Evolutionary conservation across 2,888 invertebrate species (phyloP), one percentile per base, ranked within the genome.

Genomic region (Thera britannica): DNA sequence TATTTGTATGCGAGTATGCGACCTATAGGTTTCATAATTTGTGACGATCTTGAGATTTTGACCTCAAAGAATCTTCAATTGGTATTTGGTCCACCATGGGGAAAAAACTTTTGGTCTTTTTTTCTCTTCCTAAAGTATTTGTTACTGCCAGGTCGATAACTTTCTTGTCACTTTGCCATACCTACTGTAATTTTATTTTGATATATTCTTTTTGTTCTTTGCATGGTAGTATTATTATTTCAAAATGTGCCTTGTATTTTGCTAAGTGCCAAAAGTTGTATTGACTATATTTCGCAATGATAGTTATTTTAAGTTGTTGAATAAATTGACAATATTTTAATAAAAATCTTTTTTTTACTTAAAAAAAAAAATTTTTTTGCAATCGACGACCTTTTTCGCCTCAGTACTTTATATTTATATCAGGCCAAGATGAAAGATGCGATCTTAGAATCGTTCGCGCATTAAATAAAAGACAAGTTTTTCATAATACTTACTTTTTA

Each of bases 401-500:
- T 23, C 23, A 23, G 23, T 23, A n/a, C n/a, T n/a, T n/a, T n/a
- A n/a, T n/a, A n/a, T n/a, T n/a, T n/a, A n/a, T n/a, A n/a, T n/a
- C n/a, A n/a, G n/a, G 23, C 23, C 23, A 23, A 23, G 0, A 1
- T 23, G 23, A 23, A 23, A 23, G 23, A 23, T 23, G 23, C 23
- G 0, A 23, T 23, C 23, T 23, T 23, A 23, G 23, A 23, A 23
- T 23, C 23, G 23, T 23, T 23, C 23, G 23, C 23, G 23, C 23
- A 23, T 23, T 36, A 55, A 55, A 11, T 11, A 55, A 55, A 55
- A 36, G 11, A 11, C 2, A 55, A 1, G 36, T 55, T 35, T 36
- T 49, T 49, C 74, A 78, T 82, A 85, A 83, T 83, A 85, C 83
- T 84, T 80, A 84, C 84, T 84, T 80, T 84, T 83, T 84, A 86